Conservation (phyloP, 23 tunicate genomes). For the Trididemnum clinides region DNA sequence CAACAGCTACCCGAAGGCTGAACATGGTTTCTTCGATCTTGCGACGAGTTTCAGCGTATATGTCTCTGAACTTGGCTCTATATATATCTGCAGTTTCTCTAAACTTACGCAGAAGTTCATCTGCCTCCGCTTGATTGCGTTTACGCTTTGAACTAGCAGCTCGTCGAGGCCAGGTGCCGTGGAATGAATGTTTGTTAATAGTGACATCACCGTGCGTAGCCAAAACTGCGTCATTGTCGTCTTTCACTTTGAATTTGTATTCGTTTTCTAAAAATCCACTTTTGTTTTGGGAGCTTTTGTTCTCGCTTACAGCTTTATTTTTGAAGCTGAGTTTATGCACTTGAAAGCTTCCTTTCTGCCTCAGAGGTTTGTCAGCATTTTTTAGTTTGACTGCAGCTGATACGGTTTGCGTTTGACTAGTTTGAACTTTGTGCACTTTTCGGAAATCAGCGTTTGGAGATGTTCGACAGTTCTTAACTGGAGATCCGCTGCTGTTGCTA, state of each 20-base stretch:
- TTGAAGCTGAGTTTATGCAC: not conserved
- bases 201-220: no score
- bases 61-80: conserved; percentile 16
- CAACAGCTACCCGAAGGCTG: conserved; percentile 44
- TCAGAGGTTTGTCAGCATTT: no score
- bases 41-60: conserved; percentile 48
- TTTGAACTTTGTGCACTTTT: not conserved
- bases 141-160: not conserved
- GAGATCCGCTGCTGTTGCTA: not conserved
- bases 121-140: conserved; percentile 48
- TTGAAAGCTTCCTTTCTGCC: no score
- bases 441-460: not conserved
- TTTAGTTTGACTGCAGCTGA: not conserved
- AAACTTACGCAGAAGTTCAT: conserved; percentile 38
- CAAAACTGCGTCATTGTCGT: not conserved
- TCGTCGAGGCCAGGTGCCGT: conserved; percentile 54
- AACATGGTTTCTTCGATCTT: conserved; percentile 48
- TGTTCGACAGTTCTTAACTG: no score
- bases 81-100: conserved; percentile 48
- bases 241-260: not conserved
- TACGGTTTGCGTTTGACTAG: not conserved
- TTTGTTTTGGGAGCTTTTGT: not conserved
- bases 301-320: not conserved
- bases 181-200: not conserved
- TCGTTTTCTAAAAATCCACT: not conserved